Conservation (phyloP, 2,888 invertebrate species). For the Platycheirus albimanus region DNA sequence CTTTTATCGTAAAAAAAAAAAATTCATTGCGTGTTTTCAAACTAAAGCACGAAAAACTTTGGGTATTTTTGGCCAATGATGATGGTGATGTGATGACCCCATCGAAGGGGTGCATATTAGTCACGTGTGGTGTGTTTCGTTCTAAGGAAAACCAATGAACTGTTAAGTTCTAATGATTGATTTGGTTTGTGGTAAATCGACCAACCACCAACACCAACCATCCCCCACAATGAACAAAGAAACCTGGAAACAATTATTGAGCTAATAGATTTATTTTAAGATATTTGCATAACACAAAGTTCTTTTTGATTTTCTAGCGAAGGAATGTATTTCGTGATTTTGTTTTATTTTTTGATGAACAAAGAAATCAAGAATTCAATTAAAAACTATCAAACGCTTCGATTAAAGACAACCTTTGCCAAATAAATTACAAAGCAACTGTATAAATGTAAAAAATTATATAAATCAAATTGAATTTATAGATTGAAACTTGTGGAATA, state of each 20-base stretch:
- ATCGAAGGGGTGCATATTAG: not conserved
- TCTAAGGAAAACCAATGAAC: slow-evolving; percentile 10
- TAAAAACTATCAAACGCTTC: slow-evolving; percentile 24
- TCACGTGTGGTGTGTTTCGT: too few species aligned
- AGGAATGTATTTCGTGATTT: too few species aligned
- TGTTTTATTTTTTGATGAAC: not conserved
- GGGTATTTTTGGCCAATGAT: slow-evolving; percentile 26
- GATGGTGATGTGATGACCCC: too few species aligned
- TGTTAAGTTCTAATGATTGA: slow-evolving; percentile 12
- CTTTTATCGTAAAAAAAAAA: not conserved
- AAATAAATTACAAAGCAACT: not conserved
- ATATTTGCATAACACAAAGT: slow-evolving; percentile 17
- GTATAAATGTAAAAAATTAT: not conserved
- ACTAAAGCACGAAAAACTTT: not conserved
- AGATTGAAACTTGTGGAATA: slow-evolving; percentile 1
- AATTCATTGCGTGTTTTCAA: slow-evolving; percentile 6
- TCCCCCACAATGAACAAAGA: not conserved
- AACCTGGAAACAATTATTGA: slow-evolving; percentile 27
- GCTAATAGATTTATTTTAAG: slow-evolving; percentile 23
- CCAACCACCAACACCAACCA: too few species aligned
- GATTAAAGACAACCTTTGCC: slow-evolving; percentile 16
- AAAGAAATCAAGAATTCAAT: slow-evolving; percentile 31
- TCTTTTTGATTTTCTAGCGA: too few species aligned
- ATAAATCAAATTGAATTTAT: slow-evolving; percentile 1
- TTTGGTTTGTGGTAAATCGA: not conserved